Base-by-base conservation (phyloP, 2,888 invertebrate species). In the Aleiodes alternator region DNA sequence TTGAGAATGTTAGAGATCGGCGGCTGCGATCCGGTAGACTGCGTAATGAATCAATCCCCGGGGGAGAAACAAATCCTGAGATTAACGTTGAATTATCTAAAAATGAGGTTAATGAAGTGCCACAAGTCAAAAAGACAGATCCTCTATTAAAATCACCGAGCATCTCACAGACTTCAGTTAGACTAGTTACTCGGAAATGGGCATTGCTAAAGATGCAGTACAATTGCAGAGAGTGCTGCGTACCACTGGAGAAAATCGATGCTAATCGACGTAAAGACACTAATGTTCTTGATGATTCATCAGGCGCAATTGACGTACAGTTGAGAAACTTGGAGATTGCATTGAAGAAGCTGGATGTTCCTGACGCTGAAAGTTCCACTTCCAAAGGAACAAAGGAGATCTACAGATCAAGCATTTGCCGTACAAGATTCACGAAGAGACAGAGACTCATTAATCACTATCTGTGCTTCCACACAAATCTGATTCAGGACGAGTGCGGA, bases 401-500 rank as follows among this genome's bases (percentile, higher is more conserved):
- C 6, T 83, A 83, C 7, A 80, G 80, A 50, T 83, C 83, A 8
- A 81, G 81, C 12, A 73, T 82, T 51, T 83, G 83, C 16, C 61
- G 55, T 7, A 80, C 82, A 4, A 76, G 80, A 50, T 82, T 73
- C 64, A 74, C 72, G 0, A 11, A 55, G 0, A 78, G 71, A 51
- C 57, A 43, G 11, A 74, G 73, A 38, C 53, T 84, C 31, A 31
- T 80, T 31, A 38, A 64, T n/a, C 84, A 84, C 68, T 84, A 82
- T 11, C 43, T 82, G 12, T 66, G 16, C 6, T 76, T 78, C 14
- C 84, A 84, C 69, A 23, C 56, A 0, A 14, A 57, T 7, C 14
- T 61, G 8, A 72, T 57, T n/a, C 16, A 53, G n/a, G 69, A 69
- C 0, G 34, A 76, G 48, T 84, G 84, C 66, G 82, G 82, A n/a